Evolutionary conservation across 2,888 invertebrate genomes (phyloP).

Genomic region (Cataglyphis albicans): DNA sequence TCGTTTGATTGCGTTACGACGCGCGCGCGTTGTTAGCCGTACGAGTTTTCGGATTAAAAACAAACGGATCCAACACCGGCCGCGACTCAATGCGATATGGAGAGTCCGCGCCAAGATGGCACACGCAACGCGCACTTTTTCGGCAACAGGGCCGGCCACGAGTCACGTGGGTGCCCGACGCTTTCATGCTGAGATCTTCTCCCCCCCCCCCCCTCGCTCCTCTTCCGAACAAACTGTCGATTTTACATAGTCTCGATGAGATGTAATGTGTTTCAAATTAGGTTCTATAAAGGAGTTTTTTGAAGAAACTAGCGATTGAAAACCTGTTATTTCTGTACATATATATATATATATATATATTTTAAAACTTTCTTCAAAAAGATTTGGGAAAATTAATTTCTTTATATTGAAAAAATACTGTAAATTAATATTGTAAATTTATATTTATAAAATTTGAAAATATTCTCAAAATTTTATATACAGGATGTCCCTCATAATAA

Average conservation of each 20-base stretch:
- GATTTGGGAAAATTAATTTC: too few relatives aligned
- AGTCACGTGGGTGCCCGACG: not conserved
- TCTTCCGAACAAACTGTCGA: constrained; percentile 2
- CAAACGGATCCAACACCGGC: constrained; percentile 71
- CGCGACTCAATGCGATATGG: constrained; percentile 74
- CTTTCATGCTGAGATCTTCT: not conserved
- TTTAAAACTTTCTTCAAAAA: too few relatives aligned
- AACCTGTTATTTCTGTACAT: too few relatives aligned
- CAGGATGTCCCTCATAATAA: too few relatives aligned
- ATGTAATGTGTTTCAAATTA: not conserved
- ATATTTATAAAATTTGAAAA: too few relatives aligned
- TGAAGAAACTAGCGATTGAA: not conserved
- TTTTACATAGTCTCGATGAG: constrained; percentile 1
- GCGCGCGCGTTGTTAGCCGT: constrained; percentile 29
- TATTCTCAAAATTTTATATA: too few relatives aligned
- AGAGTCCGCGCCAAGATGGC: constrained; percentile 67
- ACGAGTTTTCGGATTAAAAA: constrained; percentile 62
- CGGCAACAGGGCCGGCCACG: constrained; percentile 36
- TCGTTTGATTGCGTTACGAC: constrained; percentile 63
- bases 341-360: too few relatives aligned
- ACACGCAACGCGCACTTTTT: constrained; percentile 78
- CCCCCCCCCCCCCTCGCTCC: not conserved
- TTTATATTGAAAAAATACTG: too few relatives aligned
- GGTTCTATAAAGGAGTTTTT: not conserved
- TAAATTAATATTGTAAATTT: too few relatives aligned